Evolutionary conservation across 2,888 invertebrate genomes (phyloP), one percentile per base, ranked within the genome.

Genomic region (Gastracanthus pulcherrimus): DNA sequence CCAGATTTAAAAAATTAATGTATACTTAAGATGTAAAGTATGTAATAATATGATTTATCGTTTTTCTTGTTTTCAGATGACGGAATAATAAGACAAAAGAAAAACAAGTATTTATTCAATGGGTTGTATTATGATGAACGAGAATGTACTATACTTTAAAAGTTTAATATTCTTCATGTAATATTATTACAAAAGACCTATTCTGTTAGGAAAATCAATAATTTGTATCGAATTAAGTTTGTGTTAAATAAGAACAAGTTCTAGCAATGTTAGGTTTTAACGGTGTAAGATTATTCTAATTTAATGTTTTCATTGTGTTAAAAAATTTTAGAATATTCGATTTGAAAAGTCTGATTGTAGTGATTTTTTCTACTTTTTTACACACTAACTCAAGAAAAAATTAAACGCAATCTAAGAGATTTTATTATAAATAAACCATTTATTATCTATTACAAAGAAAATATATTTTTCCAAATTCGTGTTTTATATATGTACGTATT

Each of bases 41-140:
- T n/a, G n/a, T n/a, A n/a, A n/a, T n/a, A n/a, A 26, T 9, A 55
- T 55, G 19, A 5, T 58, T 29, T 29, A 3, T 26, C 11, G 0
- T 26, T n/a, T 26, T 11, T 38, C 11, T 45, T 51, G 0, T 45
- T 62, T 19, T 26, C n/a, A 74, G 74, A 74, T 38, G 62, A 74
- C 62, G 74, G 74, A 29, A 74, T 74, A 5, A 16, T 74, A 41
- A 34, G 74, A 16, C 6, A 29, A 11, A 62, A 60, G 31, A 74
- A 36, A 23, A 74, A 62, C 13, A 74, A 62, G 9, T 51, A 74
- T 41, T 45, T 62, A n/a, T 41, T 74, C 31, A 62, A 74, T 31
- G 62, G 45, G 29, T 7, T 29, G 60, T 74, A 74, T 19, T 62
- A 74, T 9, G 31, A n/a, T n/a, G 74, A 74, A 29, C 74, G 74